Percentiles rank a stretch among this genome's conserved stretches.
phyloP scores from a whole-genome alignment of 1,140 invertebrate genomes.

The Sitodiplosis mosellana region DNA sequence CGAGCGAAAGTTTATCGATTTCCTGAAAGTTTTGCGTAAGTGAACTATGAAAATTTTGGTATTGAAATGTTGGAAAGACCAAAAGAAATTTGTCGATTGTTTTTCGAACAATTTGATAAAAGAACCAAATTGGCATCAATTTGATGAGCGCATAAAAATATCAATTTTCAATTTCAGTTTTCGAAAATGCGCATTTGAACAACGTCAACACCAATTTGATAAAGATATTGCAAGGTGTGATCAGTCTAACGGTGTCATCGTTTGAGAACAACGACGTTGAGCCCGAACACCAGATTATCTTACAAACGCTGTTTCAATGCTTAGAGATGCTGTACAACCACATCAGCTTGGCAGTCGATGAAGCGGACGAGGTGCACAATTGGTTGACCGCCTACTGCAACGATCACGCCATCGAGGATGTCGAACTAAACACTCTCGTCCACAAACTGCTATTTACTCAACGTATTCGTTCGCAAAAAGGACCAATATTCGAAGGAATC shows the following conservation, averaged over 20 bases:
- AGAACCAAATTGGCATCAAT: background rate
- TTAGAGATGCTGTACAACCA: conserved; percentile 18
- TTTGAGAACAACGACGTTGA: conserved; percentile 9
- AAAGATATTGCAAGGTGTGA: conserved; percentile 12
- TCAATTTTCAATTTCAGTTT: background rate
- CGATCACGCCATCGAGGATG: conserved; percentile 10
- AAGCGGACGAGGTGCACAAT: conserved; percentile 13
- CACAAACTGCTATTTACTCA: conserved; percentile 18
- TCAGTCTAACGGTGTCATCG: conserved; percentile 16
- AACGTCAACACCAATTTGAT: background rate
- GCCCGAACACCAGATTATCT: conserved; percentile 7
- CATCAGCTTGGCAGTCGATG: conserved; percentile 10
- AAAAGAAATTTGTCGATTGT: background rate
- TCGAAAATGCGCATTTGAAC: background rate
- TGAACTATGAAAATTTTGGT: background rate
- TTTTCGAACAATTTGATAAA: background rate
- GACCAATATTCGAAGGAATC: conserved; percentile 16
- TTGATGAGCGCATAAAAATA: background rate
- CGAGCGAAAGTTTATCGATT: conserved; percentile 24
- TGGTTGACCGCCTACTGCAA: conserved; percentile 20
- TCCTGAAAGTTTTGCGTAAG: conserved; percentile 29
- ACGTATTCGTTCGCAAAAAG: conserved; percentile 18
- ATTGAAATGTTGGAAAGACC: background rate
- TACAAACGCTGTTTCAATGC: conserved; percentile 11
- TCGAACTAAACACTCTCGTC: conserved; percentile 10